A percentile compares a stretch with the other conserved stretches of the same genome.
Evolutionary conservation across 2,113 vertebrate genomes (phyloP).

Genomic region (Phoenicopterus ruber): DNA sequence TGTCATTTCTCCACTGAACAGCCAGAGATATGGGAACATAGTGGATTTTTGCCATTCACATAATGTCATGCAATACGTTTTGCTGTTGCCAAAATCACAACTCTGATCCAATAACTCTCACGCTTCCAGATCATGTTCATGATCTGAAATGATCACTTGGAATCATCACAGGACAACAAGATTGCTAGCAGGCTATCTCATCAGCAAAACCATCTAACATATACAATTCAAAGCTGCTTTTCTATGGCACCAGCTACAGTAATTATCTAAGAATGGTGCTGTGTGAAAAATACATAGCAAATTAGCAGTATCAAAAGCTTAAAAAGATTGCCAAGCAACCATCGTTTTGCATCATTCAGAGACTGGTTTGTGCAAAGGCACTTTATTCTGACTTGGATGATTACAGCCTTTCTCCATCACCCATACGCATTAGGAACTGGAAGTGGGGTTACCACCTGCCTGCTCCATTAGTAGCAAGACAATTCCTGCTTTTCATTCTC

Average conservation of each 20-base stretch:
- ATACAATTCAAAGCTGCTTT: neutral
- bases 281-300: neutral
- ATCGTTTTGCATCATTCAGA: neutral
- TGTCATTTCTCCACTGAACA: neutral
- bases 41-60: neutral
- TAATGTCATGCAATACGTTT: neutral
- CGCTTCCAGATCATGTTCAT: neutral
- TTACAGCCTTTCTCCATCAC: conserved; percentile 30
- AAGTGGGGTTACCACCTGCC: conserved; percentile 36
- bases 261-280: neutral
- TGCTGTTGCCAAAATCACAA: conserved; percentile 5
- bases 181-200: conserved; percentile 13
- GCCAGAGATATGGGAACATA: neutral
- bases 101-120: neutral
- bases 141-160: neutral
- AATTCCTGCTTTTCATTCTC: neutral
- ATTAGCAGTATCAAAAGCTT: neutral
- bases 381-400: conserved; percentile 43
- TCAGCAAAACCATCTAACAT: neutral
- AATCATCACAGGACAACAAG: conserved; percentile 28
- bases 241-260: neutral
- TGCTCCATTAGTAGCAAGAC: neutral
- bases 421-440: neutral
- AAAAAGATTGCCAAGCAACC: conserved; percentile 20
- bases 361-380: neutral